Evolutionary conservation across 1,140 invertebrate species (phyloP).

Genomic region (Aethina tumida): DNA sequence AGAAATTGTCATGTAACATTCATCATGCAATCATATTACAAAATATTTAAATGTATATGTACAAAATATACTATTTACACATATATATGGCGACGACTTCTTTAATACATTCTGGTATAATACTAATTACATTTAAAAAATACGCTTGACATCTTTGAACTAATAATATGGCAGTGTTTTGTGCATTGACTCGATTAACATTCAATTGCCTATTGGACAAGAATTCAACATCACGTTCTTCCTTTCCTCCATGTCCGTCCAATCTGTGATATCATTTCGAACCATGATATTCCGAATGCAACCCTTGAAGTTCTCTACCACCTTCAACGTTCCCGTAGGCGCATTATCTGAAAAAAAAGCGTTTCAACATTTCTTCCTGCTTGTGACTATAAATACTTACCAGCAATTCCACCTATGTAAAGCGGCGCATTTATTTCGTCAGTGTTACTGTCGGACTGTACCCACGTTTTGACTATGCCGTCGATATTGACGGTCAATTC

Average conservation of each 20-base stretch:
- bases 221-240: slow-evolving; percentile 78
- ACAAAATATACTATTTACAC: slow-evolving; percentile 15
- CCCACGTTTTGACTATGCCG: slow-evolving; percentile 39
- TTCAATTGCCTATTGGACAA: slow-evolving; percentile 47
- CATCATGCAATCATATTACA: too few relatives aligned
- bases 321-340: slow-evolving; percentile 52
- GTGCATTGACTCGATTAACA: neutral
- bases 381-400: slow-evolving; percentile 38
- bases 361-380: neutral
- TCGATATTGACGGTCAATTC: slow-evolving; percentile 66
- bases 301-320: slow-evolving; percentile 76
- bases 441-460: slow-evolving; percentile 25
- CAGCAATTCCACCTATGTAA: slow-evolving; percentile 78
- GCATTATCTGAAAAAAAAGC: slow-evolving; percentile 49
- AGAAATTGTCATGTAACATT: too few relatives aligned
- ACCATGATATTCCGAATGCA: slow-evolving; percentile 81
- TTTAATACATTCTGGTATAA: neutral
- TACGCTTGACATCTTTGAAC: neutral
- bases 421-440: slow-evolving; percentile 51
- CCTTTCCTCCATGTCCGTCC: slow-evolving; percentile 72
- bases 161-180: neutral
- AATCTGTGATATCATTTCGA: slow-evolving; percentile 54
- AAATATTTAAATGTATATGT: slow-evolving; percentile 9
- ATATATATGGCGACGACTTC: slow-evolving; percentile 9
- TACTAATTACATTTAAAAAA: neutral